These are phyloP conservation scores for Noctua pronuba DNA, from an alignment of 2,888 invertebrate species.

Conservation along the genomic window DNA sequence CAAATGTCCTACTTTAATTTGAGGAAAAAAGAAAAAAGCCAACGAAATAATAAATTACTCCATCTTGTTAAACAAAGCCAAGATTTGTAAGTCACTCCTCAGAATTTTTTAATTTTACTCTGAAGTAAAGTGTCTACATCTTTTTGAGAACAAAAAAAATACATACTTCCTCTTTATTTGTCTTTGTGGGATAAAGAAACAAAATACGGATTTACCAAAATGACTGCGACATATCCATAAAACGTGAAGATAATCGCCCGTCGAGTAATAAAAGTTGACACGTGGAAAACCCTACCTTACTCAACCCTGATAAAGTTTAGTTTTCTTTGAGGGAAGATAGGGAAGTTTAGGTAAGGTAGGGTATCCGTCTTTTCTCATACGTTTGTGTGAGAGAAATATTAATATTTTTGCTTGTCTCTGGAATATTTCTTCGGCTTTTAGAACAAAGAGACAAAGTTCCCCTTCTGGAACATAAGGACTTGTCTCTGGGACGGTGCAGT, in stretches of 20 bases:
- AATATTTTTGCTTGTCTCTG: constrained; percentile 61
- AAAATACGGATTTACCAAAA: constrained; percentile 69
- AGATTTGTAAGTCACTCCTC: constrained; percentile 28
- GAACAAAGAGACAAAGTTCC: constrained; percentile 55
- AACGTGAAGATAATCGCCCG: constrained; percentile 67
- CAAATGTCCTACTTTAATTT: constrained; percentile 22
- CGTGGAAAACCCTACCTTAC: constrained; percentile 45
- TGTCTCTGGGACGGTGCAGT: constrained; percentile 23
- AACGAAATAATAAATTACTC: constrained; percentile 46
- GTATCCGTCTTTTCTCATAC: constrained; percentile 68
- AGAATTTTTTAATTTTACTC: constrained; percentile 51
- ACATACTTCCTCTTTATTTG: constrained; percentile 52
- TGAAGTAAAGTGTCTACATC: constrained; percentile 28
- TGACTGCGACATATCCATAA: constrained; percentile 68
- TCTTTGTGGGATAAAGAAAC: constrained; percentile 63
- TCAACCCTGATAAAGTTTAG: constrained; percentile 3
- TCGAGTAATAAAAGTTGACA: constrained; percentile 53
- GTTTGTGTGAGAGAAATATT: constrained; percentile 58
- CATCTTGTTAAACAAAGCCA: constrained; percentile 41
- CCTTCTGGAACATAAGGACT: constrained; percentile 35
- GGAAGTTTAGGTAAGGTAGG: constrained; percentile 44
- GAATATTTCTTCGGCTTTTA: constrained; percentile 48
- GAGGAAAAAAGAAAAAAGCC: constrained; percentile 13
- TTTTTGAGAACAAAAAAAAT: constrained; percentile 22
- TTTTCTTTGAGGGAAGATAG: constrained; percentile 37